These are phyloP conservation scores for Lycopodina hypogea DNA, from an alignment of 37 sponge, comb jelly and placozoan species.

Conservation along the genomic window DNA sequence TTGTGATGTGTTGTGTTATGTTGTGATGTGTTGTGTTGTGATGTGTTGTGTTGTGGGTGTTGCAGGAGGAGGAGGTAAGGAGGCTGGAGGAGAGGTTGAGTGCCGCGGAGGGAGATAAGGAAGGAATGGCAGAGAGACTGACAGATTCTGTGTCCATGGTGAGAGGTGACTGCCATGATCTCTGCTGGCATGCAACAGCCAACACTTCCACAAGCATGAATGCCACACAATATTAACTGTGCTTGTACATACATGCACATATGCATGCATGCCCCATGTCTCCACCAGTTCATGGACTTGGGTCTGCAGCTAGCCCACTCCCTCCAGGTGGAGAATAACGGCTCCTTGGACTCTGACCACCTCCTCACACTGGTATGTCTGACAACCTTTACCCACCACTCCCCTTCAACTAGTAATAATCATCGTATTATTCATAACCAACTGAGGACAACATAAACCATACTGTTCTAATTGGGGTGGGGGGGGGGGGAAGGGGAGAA, in stretches of 20 bases:
- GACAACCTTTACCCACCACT: background rate
- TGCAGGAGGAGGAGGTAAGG: background rate
- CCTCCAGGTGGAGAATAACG: slow-evolving; percentile 18
- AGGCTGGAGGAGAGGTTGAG: slow-evolving; percentile 9
- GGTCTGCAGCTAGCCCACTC: slow-evolving; percentile 29
- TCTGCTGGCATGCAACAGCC: background rate
- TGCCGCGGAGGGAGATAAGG: slow-evolving; percentile 25
- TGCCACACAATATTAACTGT: no score
- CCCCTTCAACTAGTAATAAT: background rate
- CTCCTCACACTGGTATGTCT: slow-evolving; percentile 32
- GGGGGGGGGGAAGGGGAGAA: no score
- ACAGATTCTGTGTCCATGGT: slow-evolving; percentile 30
- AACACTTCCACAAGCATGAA: no score
- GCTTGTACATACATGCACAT: no score
- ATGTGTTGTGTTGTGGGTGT: no score
- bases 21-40: no score
- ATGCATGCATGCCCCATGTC: no score
- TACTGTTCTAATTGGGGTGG: no score
- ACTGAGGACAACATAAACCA: no score
- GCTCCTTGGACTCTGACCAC: slow-evolving; percentile 36
- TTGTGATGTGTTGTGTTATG: no score
- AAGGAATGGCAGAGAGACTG: slow-evolving; percentile 13
- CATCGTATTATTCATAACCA: no score
- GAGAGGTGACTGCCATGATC: background rate
- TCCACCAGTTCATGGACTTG: slow-evolving; percentile 49